phyloP scores from a whole-genome alignment of 2,797 vertebrate species.

The Typhlichthys subterraneus region DNA sequence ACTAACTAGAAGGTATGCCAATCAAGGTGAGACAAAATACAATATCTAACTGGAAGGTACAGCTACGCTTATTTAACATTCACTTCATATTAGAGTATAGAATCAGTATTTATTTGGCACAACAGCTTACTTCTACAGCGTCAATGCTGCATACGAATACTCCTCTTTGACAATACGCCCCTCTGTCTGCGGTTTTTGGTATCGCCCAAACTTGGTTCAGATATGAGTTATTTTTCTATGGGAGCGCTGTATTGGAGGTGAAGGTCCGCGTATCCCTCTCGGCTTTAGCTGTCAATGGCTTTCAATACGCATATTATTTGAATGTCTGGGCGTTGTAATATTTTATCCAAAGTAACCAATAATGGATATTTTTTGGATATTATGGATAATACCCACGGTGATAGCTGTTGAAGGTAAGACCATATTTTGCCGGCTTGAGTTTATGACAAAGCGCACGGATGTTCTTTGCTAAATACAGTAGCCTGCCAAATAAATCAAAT shows the following conservation, averaged over 20 bases:
- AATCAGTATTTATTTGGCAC: accelerated
- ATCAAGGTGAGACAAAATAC: neutral
- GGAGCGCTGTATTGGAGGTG: constrained; percentile 71
- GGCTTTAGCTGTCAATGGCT: constrained; percentile 79
- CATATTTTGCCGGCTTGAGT: constrained; percentile 54
- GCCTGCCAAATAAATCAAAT: neutral
- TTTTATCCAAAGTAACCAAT: constrained; percentile 66
- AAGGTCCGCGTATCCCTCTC: constrained; percentile 74
- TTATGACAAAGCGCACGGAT: constrained; percentile 54
- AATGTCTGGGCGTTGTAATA: constrained; percentile 72
- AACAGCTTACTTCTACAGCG: accelerated
- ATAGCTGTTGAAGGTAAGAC: constrained; percentile 84
- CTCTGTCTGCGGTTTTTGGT: constrained; percentile 79
- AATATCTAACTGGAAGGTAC: neutral
- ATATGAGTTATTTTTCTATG: constrained; percentile 73
- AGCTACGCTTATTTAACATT: neutral
- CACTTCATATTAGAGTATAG: accelerated
- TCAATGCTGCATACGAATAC: neutral
- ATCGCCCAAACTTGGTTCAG: constrained; percentile 79
- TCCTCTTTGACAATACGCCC: constrained; percentile 39
- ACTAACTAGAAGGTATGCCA: constrained; percentile 41
- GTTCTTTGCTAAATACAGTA: constrained; percentile 2
- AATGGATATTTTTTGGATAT: constrained; percentile 87
- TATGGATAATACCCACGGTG: constrained; percentile 82
- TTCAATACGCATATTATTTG: constrained; percentile 77